Percentiles rank a stretch among this genome's conserved stretches.
Evolutionary conservation across 2,797 vertebrate species (phyloP).

Genomic region (Atherinosoma microstoma): DNA sequence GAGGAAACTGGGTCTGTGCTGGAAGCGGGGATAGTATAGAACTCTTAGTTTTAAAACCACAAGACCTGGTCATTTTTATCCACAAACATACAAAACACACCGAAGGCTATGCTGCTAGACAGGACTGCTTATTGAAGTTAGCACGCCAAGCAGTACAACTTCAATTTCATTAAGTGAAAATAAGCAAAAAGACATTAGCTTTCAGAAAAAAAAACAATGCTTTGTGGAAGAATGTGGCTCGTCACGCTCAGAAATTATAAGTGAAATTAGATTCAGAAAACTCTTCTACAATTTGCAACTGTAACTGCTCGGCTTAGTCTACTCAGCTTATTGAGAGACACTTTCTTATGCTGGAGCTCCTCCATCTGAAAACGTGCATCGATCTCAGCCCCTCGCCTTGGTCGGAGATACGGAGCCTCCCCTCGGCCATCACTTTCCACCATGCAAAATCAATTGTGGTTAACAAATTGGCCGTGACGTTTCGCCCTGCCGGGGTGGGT

Average conservation of each 20-base stretch:
- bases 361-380: conserved; percentile 10
- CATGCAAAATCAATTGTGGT: conserved; percentile 69
- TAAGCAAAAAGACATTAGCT: conserved; percentile 38
- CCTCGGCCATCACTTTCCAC: conserved; percentile 34
- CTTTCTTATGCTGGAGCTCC: conserved; percentile 23
- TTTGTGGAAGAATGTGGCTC: background rate
- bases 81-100: conserved; percentile 8
- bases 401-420: conserved; percentile 42
- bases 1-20: conserved; percentile 46
- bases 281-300: background rate
- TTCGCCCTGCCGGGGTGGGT: conserved; percentile 39
- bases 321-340: conserved; percentile 14
- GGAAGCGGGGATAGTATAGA: conserved; percentile 21
- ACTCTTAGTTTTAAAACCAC: conserved; percentile 24
- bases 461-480: conserved; percentile 81
- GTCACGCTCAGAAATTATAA: conserved; percentile 15
- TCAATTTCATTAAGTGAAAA: conserved; percentile 42
- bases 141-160: conserved; percentile 9
- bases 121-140: conserved; percentile 31
- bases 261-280: conserved; percentile 27
- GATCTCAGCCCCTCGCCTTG: background rate
- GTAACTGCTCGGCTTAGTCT: conserved; percentile 12
- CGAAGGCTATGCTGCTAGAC: conserved; percentile 7
- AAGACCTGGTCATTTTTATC: conserved; percentile 38
- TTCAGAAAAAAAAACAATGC: conserved; percentile 10